Evolutionary conservation across 2,888 invertebrate genomes (phyloP).

Genomic region (Corbicula japonica): DNA sequence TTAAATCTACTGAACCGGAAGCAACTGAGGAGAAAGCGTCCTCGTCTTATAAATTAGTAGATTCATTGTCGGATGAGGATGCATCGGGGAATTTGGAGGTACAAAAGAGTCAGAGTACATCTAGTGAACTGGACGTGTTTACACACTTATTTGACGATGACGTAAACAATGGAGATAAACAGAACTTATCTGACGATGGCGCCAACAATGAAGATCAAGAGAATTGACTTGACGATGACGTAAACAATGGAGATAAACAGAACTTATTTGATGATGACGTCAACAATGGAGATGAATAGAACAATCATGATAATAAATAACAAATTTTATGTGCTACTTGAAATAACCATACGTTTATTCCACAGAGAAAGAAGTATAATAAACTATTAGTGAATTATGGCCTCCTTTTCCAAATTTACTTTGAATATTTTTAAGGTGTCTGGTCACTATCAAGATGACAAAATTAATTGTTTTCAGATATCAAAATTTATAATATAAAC

Average conservation of each 20-base stretch:
- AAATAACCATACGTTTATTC: no score
- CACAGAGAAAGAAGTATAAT: no score
- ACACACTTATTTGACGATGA: constrained; percentile 64
- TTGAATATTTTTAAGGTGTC: no score
- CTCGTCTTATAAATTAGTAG: constrained; percentile 13
- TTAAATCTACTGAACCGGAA: constrained; percentile 31
- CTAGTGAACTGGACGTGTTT: constrained; percentile 62
- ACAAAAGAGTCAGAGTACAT: constrained; percentile 40
- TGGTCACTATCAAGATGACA: no score
- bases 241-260: neutral
- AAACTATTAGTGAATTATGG: no score
- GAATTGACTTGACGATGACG: neutral
- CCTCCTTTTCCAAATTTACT: no score
- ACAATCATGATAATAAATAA: neutral
- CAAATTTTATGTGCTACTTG: no score
- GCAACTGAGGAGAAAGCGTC: constrained; percentile 9
- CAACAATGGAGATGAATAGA: neutral
- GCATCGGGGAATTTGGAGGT: no score
- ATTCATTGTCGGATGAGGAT: no score
- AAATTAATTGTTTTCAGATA: no score
- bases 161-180: constrained; percentile 27
- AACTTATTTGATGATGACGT: neutral
- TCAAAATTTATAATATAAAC: no score
- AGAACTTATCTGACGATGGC: neutral
- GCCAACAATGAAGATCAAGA: neutral